These are phyloP conservation scores for Cyphomyrmex costatus DNA, from an alignment of 1,140 invertebrate species.

Conservation along the genomic window DNA sequence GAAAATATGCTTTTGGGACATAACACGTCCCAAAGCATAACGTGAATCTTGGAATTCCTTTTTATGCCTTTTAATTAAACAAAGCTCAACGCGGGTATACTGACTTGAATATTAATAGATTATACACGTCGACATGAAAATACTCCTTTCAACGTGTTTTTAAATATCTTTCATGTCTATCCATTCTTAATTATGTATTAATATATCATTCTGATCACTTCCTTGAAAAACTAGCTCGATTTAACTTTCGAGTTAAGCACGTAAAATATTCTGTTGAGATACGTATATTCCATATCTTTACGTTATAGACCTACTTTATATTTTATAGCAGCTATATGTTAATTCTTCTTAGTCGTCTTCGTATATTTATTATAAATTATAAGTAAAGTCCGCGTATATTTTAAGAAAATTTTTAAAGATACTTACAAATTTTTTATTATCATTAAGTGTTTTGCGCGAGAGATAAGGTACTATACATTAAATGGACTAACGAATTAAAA, in stretches of 20 bases:
- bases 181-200: not conserved
- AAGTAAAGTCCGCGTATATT: not conserved
- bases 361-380: constrained; percentile 33
- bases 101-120: constrained; percentile 21
- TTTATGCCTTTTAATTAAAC: constrained; percentile 18
- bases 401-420: not conserved
- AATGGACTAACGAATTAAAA: not conserved
- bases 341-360: constrained; percentile 15
- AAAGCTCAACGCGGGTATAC: not conserved
- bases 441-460: not conserved
- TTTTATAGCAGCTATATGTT: constrained; percentile 4
- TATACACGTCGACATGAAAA: not conserved
- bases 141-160: not conserved
- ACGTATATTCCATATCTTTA: not conserved
- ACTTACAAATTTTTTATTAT: constrained; percentile 2
- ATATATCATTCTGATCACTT: not conserved
- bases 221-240: not conserved
- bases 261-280: not conserved
- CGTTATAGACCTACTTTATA: not conserved
- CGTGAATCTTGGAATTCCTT: not conserved
- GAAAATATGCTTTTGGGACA: constrained; percentile 25
- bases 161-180: not conserved
- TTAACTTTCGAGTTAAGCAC: not conserved
- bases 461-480: constrained; percentile 5
- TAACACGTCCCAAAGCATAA: not conserved